These are phyloP conservation scores for Polyergus mexicanus DNA, from an alignment of 1,140 invertebrate species.

Conservation along the genomic window DNA sequence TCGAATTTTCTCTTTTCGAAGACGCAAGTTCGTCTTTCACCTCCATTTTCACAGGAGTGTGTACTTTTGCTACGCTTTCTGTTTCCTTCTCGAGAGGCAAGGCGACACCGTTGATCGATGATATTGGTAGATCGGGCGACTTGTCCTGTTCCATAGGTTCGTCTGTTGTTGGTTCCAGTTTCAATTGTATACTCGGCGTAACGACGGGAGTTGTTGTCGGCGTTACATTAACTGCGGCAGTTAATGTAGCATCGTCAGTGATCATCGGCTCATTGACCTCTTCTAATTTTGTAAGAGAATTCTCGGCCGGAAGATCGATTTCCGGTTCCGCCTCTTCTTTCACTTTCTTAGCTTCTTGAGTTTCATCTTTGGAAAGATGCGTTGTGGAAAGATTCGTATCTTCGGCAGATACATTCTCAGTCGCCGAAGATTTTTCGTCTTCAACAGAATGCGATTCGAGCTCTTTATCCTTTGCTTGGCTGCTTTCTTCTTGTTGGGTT, in stretches of 20 bases:
- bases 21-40: conserved; percentile 65
- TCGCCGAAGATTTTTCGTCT: conserved; percentile 27
- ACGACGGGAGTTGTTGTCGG: conserved; percentile 48
- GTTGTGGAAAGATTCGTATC: conserved; percentile 43
- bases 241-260: conserved; percentile 52
- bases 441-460: conserved; percentile 39
- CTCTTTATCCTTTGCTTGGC: conserved; percentile 26
- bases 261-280: conserved; percentile 72
- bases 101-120: conserved; percentile 73
- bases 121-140: conserved; percentile 37
- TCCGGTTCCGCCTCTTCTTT: conserved; percentile 58
- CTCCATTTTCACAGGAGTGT: conserved; percentile 73
- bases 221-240: conserved; percentile 35
- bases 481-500: conserved; percentile 41
- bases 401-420: conserved; percentile 60
- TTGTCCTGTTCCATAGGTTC: conserved; percentile 65
- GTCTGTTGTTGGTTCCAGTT: conserved; percentile 61
- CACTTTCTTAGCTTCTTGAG: conserved; percentile 59
- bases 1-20: conserved; percentile 68
- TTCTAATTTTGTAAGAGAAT: conserved; percentile 65
- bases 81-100: conserved; percentile 74
- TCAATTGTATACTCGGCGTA: conserved; percentile 59
- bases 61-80: conserved; percentile 68
- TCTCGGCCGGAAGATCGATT: conserved; percentile 44
- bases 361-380: conserved; percentile 62